Evolutionary conservation across 2,888 invertebrate species (phyloP), one percentile per base, ranked within the genome.

Genomic region (Acanthopleura granulata): DNA sequence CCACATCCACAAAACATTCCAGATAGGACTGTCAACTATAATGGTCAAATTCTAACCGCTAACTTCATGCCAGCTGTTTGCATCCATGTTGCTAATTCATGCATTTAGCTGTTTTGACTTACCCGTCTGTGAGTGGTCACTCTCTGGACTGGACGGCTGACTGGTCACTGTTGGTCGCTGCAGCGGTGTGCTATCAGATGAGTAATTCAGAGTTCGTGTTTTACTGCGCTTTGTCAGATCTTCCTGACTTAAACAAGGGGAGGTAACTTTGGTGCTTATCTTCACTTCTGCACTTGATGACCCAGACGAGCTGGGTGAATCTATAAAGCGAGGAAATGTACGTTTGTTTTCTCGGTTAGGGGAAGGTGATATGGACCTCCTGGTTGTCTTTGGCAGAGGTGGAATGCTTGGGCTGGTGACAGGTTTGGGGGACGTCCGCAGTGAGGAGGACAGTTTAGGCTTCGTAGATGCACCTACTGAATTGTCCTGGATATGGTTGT

Each of bases 251-350:
- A 76, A 12, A 30, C 30, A 18, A 49, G 61, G 30, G 57, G 62
- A 3, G 50, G 75, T 66, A 25, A 78, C 61, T n/a, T 22, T 25
- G 61, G 22, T 25, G 6, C 25, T 25, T 4, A 25, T 61, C 22
- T 40, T 40, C 40, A 40, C 40, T 9, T 40, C 40, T 40, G 4
- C 40, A 22, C 22, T 57, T 6, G 30, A 69, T 3, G 69, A 30
- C 4, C 69, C 83, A 15, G 83, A 83, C 1, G 83, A 82, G 0
- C 82, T 82, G 6, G 84, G 82, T 30, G 84, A 84, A 74, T 82
- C 79, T 73, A 81, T 84, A 66, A 85, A 80, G 75, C 83, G 82
- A 49, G 82, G 80, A 76, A 84, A 84, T 25, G 80, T 82, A 74
- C 78, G 79, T 72, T 78, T 80, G 15, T 76, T 72, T 18, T 81